Conservation (phyloP, 2,113 vertebrate species). For the Chlorodrepanis virens region DNA sequence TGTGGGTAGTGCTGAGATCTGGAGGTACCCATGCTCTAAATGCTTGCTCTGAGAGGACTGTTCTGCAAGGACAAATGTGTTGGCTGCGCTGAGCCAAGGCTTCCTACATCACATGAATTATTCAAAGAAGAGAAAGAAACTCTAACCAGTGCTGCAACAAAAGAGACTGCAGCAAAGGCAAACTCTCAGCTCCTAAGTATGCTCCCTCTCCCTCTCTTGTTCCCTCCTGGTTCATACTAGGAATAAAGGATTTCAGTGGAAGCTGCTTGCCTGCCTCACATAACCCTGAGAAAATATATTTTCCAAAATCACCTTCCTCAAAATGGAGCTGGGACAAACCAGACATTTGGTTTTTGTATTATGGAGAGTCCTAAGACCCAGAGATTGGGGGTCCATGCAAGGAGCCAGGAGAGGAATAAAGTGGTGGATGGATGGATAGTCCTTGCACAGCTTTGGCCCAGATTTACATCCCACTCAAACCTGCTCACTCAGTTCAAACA, state of each 20-base stretch:
- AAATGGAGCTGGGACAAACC: background rate
- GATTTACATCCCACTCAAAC: background rate
- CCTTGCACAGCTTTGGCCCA: background rate
- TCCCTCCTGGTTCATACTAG: background rate
- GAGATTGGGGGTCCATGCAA: background rate
- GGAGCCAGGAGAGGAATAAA: background rate
- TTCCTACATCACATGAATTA: background rate
- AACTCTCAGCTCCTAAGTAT: background rate
- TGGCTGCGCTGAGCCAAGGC: background rate
- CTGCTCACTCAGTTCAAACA: background rate
- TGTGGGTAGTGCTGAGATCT: background rate
- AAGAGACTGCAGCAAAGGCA: background rate
- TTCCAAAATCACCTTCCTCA: background rate
- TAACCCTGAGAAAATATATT: background rate
- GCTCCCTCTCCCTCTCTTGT: background rate
- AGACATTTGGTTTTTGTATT: background rate
- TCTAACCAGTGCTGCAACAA: background rate
- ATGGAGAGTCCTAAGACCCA: background rate
- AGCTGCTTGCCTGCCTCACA: background rate
- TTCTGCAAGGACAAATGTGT: background rate
- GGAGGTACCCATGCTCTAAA: background rate
- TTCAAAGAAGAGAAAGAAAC: background rate
- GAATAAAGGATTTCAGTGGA: background rate
- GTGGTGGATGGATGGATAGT: background rate
- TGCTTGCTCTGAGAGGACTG: fast-evolving